A percentile compares a stretch with the other conserved stretches of the same genome.
These are phyloP conservation scores for Promerops cafer DNA, from an alignment of 2,113 vertebrate species.

Conservation along the genomic window DNA sequence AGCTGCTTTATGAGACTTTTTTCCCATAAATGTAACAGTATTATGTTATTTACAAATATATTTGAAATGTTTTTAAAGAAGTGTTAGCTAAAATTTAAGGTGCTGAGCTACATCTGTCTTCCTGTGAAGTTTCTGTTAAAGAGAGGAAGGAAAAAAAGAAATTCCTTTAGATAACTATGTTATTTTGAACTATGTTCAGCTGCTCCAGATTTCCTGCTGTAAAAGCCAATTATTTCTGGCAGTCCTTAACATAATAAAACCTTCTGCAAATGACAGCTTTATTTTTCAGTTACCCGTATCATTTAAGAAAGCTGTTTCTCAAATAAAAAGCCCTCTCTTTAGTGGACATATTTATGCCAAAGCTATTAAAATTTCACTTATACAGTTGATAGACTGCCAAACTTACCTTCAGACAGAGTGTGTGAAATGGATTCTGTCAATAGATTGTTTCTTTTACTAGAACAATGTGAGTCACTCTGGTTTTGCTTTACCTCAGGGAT, in stretches of 20 bases:
- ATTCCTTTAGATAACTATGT: not conserved
- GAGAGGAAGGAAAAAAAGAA: not conserved
- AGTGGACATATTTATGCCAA: not conserved
- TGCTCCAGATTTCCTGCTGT: conserved; percentile 8
- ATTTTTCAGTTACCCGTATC: not conserved
- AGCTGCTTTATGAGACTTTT: not conserved
- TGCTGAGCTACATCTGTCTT: not conserved
- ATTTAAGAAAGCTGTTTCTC: not conserved
- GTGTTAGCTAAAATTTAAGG: not conserved
- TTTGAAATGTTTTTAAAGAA: not conserved
- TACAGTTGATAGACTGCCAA: not conserved
- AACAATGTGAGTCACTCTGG: not conserved
- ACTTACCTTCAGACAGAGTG: not conserved
- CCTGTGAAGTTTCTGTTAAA: not conserved
- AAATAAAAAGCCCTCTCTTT: not conserved
- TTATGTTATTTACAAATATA: not conserved
- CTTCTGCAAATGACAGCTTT: not conserved
- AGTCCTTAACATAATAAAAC: not conserved
- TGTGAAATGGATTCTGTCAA: not conserved
- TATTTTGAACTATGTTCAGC: conserved; percentile 20
- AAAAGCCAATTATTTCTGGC: not conserved
- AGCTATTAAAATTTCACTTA: not conserved
- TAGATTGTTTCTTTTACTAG: not conserved
- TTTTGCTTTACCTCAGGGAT: not conserved
- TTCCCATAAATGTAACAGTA: not conserved